Percentiles rank a stretch among this genome's conserved stretches.
phyloP scores from a whole-genome alignment of 2,797 vertebrate genomes.

The Pagetopsis macropterus region DNA sequence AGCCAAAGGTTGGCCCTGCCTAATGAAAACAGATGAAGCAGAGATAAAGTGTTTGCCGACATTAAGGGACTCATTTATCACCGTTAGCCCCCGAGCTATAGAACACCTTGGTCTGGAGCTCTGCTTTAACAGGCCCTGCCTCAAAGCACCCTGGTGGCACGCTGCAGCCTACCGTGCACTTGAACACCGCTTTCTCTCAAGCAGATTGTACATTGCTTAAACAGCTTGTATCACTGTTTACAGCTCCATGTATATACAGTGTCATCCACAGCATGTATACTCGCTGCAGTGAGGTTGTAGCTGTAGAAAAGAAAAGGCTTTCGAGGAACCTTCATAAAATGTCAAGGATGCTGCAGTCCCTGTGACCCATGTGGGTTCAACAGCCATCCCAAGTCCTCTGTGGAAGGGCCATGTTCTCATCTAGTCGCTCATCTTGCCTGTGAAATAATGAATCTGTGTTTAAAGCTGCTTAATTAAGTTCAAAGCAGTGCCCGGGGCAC shows the following conservation, averaged over 20 bases:
- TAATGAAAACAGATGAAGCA: conserved; percentile 92
- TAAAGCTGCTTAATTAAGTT: conserved; percentile 88
- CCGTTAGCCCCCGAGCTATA: conserved; percentile 84
- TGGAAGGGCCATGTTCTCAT: conserved; percentile 64
- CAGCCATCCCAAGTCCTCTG: conserved; percentile 58
- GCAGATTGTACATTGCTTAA: background rate
- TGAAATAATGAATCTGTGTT: conserved; percentile 85
- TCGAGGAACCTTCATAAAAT: conserved; percentile 41
- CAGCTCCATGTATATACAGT: background rate
- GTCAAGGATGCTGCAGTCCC: conserved; percentile 51
- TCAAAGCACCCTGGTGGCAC: conserved; percentile 70
- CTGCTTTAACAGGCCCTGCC: conserved; percentile 74
- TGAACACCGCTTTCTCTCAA: conserved; percentile 16
- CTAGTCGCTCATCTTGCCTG: conserved; percentile 76
- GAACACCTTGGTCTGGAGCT: conserved; percentile 85
- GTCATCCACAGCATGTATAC: background rate
- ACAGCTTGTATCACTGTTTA: conserved; percentile 11
- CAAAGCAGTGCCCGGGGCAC: conserved; percentile 82
- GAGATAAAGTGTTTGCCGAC: conserved; percentile 89
- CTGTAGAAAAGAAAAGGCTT: conserved; percentile 10
- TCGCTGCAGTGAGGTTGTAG: conserved; percentile 2
- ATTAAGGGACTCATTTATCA: conserved; percentile 90
- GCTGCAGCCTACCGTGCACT: conserved; percentile 59
- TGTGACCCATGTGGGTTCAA: conserved; percentile 61
- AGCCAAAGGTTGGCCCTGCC: conserved; percentile 85